Base-by-base conservation (phyloP, 2,113 vertebrate genomes). In the Chamaetylas fuelleborni region DNA sequence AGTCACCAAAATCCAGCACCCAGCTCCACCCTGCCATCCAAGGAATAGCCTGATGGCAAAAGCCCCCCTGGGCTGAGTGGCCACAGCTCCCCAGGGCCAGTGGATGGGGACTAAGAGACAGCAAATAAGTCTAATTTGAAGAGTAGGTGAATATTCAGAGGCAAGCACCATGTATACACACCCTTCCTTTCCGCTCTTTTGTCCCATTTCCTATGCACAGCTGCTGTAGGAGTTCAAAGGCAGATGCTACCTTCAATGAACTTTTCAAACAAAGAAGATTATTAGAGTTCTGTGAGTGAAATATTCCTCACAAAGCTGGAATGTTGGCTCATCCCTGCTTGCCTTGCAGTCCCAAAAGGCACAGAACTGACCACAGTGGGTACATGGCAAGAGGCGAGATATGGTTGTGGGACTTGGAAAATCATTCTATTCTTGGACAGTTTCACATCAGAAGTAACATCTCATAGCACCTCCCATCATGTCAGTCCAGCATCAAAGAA, bases 41-140 rank as follows among this genome's bases (percentile, higher is more conserved):
- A 64, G 36, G 29, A 48, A 47, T 2, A 1, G 26, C 19, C 25
- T 38, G 28, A 6, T 4, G 5, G 14, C 0, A 0, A 85, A 9
- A 74, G 36, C 13, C 7, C 4, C 0, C 0, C 48, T 36, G 18
- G 19, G 25, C 19, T 86, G 34, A 3, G 7, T 1, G 5, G 53
- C 43, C 8, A 1, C 25, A 40, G 29, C 29, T 6, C 58, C 34
- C 26, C 24, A 22, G 38, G 7, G 4, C 24, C 8, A 0, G 9
- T 8, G 38, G 36, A 25, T 2, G 2, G 48, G n/a, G 48, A 53
- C 3, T 1, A 1, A 28, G 22, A 80, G 14, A 12, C 24, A 69
- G 11, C 4, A 57, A 43, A 50, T 13, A 19, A 53, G 12, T 22
- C 19, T 43, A 23, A 10, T 73, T 31, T n/a, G 36, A 60, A 80